A percentile compares a stretch with the other conserved stretches of the same genome.
These are phyloP conservation scores for Chelmon rostratus DNA, from an alignment of 2,797 vertebrate genomes.

Conservation along the genomic window DNA sequence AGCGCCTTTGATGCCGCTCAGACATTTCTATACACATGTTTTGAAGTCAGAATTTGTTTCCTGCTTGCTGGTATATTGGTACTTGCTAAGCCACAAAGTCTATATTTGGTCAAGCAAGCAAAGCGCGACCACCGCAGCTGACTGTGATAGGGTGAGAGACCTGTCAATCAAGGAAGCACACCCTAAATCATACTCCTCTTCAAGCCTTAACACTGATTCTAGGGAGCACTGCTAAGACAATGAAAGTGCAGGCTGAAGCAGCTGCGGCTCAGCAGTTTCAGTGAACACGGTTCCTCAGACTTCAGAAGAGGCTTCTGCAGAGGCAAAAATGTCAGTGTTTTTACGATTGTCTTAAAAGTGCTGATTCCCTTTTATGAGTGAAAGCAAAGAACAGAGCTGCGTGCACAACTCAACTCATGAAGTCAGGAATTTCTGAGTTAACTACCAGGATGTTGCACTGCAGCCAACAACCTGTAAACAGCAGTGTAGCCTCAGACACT, in stretches of 20 bases:
- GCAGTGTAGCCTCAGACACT: neutral
- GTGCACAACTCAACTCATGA: neutral
- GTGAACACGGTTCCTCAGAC: neutral
- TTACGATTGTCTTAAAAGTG: neutral
- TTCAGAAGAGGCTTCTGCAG: neutral
- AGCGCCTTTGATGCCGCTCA: conserved; percentile 9
- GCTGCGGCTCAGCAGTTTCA: neutral
- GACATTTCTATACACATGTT: neutral
- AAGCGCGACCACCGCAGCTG: neutral
- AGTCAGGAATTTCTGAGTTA: neutral
- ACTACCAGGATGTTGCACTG: neutral
- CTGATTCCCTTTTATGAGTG: neutral
- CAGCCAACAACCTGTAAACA: neutral
- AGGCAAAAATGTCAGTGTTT: neutral
- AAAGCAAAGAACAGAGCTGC: neutral
- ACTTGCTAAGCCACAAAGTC: neutral
- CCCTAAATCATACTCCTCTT: neutral
- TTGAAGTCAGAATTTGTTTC: conserved; percentile 4
- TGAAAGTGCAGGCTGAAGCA: neutral
- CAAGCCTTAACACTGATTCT: neutral
- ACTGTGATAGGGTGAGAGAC: neutral
- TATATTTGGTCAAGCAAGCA: neutral
- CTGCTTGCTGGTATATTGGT: neutral
- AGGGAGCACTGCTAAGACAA: neutral
- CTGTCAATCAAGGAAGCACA: conserved; percentile 11